Base-by-base conservation (phyloP, 2,888 invertebrate genomes). In the Biston betularia region DNA sequence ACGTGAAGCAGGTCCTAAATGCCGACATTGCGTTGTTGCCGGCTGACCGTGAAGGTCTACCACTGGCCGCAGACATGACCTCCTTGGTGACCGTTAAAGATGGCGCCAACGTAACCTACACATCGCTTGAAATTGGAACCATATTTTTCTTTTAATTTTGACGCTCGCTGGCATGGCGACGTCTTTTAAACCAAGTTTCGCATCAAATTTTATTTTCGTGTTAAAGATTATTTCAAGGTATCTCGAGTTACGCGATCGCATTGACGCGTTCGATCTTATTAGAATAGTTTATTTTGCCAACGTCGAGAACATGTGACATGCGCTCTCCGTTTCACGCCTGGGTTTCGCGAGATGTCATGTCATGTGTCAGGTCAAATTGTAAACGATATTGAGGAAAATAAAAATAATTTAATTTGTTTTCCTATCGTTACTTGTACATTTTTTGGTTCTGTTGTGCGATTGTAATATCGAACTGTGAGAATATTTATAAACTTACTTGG, bases 201-300 rank as follows among this genome's bases (percentile, higher is more conserved):
- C 15, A 24, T 50, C 45, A 38, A 55, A 15, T 50, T n/a, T 57
- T 65, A 38, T 65, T 69, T 54, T 68, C 68, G 56, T 68, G 53
- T 55, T 24, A n/a, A 48, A 24, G 35, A 55, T 59, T 49, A 12
- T 42, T 55, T 45, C 53, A 58, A 58, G 24, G 42, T 55, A 63
- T 49, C 40, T 57, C 6, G 38, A 38, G 38, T 38, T 62, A 49
- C 50, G 60, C 46, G 58, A 54, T 49, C 54, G 45, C 48, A 44
- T 62, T 35, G 54, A 65, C 61, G 57, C 52, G 49, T 46, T 62
- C 63, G 14, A 69, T 56, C 61, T 48, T 60, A 54, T 61, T 56
- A 56, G 58, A 63, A 68, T 46, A 58, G 63, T 71, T 69, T 68
- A 68, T 69, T 67, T 66, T 67, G 49, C 64, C 49, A 67, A 65